Base-by-base conservation (phyloP, 30 jellyfish, hydroid and myxozoan genomes). In the Aurelia aurita region DNA sequence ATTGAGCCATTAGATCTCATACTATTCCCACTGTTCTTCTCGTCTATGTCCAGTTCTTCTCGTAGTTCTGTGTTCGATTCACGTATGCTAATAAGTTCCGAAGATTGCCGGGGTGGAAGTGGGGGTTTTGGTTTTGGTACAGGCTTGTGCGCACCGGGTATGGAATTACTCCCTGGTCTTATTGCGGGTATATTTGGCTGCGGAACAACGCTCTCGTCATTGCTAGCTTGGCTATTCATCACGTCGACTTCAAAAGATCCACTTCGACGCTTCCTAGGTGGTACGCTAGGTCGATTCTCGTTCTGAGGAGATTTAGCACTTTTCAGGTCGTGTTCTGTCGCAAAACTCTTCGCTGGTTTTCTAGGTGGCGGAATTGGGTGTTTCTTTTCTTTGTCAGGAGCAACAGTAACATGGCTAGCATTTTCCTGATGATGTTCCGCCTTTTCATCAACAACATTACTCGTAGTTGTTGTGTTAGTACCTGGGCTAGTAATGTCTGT, bases 41-140 rank as follows among this genome's bases (percentile, higher is more conserved):
- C 65, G 5, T 0, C 65, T 16, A 5, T 54, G 10, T 1, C 26
- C 10, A 54, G 26, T 54, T n/a, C 67, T 1, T 3, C 0, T 9
- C 12, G 25, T 19, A 9, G 29, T 9, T 19, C 67, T 0, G 25
- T 16, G 0, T 55, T 55, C 11, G 29, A 22, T 26, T 55, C 67
- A 19, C 14, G 11, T 61, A 23, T 22, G 35, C 35, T 58, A 2
- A 26, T 7, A 58, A 58, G 88, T 23, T 23, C 85, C 16, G 75
- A 20, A 27, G 53, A 23, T 28, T 75, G 96, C 31, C 88, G 77
- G 21, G 90, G 96, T 34, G 96, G 96, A 31, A 86, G 31, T 5
- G 69, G 22, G 12, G 96, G 96, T 28, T 74, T 86, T 27, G 87
- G 89, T 75, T 64, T 86, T 65, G 82, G 21, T 28, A 47, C 31